Percentiles rank a stretch among this genome's conserved stretches.
phyloP scores from a whole-genome alignment of 2,113 vertebrate genomes.

The Cacatua alba region DNA sequence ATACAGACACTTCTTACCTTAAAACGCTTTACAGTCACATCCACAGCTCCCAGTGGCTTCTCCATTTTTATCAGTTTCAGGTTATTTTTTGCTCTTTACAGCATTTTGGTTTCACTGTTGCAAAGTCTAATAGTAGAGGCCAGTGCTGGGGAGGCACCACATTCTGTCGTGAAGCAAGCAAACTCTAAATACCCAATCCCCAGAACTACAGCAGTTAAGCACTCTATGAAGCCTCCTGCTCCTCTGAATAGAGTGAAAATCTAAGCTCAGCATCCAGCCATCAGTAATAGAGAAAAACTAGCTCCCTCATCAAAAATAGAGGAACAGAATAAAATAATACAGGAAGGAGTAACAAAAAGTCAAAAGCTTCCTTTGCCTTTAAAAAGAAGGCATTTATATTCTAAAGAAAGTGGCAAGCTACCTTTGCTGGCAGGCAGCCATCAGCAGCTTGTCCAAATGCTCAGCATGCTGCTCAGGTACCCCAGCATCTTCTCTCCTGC shows the following conservation, averaged over 20 bases:
- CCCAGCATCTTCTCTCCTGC: neutral
- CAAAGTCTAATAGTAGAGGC: neutral
- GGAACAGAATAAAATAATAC: neutral
- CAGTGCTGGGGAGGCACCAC: neutral
- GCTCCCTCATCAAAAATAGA: neutral
- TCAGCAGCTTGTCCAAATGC: neutral
- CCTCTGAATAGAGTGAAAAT: constrained; percentile 11
- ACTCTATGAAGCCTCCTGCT: neutral
- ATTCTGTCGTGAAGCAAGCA: neutral
- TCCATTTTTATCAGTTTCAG: neutral
- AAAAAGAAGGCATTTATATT: neutral
- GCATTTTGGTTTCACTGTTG: neutral
- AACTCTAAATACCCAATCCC: neutral
- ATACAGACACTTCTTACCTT: neutral
- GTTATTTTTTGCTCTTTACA: neutral
- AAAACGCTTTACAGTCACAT: neutral
- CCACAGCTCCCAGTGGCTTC: neutral
- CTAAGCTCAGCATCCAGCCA: constrained; percentile 29
- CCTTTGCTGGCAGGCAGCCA: neutral
- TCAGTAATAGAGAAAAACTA: neutral
- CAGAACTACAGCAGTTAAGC: constrained; percentile 34
- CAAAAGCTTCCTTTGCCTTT: neutral
- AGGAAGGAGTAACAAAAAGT: neutral
- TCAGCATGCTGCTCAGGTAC: neutral
- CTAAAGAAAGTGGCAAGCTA: neutral